Percentiles rank a stretch among this genome's conserved stretches.
Conservation (phyloP, 2,797 vertebrate genomes). For the Clarias fuscus region DNA sequence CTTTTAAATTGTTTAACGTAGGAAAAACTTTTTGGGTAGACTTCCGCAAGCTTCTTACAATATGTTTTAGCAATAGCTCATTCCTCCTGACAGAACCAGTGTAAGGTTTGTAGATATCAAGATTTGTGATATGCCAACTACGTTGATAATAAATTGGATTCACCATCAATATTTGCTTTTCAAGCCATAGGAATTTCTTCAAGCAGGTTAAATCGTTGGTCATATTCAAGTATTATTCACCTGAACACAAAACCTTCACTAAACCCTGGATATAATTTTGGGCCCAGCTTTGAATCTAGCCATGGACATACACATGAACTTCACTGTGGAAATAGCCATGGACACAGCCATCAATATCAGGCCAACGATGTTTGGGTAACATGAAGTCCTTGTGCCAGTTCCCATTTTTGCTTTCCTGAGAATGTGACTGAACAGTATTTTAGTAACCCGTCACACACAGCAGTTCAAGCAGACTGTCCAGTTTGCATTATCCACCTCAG, state of each 20-base stretch:
- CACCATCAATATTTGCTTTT: too few species aligned
- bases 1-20: too few species aligned
- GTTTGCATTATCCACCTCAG: neutral
- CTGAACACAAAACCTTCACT: constrained; percentile 13
- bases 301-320: constrained; percentile 32
- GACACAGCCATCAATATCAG: constrained; percentile 32
- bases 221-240: too few species aligned
- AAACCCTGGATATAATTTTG: constrained; percentile 4
- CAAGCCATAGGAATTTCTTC: too few species aligned
- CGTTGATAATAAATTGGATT: too few species aligned
- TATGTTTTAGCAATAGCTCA: too few species aligned
- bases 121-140: too few species aligned
- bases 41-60: too few species aligned
- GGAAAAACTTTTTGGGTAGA: too few species aligned
- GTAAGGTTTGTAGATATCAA: too few species aligned
- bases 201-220: too few species aligned
- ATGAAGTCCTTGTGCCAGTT: constrained; percentile 23
- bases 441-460: constrained; percentile 16
- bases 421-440: constrained; percentile 17
- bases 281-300: constrained; percentile 4
- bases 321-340: neutral
- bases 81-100: too few species aligned
- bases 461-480: constrained; percentile 13
- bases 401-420: constrained; percentile 27
- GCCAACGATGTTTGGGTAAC: constrained; percentile 27